Base-by-base conservation (phyloP, 2,113 vertebrate species). In the Formicarius rufipectus region DNA sequence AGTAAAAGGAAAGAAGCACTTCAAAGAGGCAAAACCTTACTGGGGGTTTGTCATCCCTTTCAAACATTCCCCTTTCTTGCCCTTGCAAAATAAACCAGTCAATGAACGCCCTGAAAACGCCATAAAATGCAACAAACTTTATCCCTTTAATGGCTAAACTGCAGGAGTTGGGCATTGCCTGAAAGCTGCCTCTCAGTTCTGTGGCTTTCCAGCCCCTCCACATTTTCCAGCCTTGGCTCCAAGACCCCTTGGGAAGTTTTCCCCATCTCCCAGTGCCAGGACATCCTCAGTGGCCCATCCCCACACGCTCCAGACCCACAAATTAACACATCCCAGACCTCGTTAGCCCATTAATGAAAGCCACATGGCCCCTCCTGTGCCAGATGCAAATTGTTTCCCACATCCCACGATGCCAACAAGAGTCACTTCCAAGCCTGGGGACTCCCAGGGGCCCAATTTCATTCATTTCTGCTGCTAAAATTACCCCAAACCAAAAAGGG, bases 321-420 rank as follows among this genome's bases (percentile, higher is more conserved):
- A 95, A 93, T 91, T 93, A 93, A 28, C 87, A 88, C 91, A 67
- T 88, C 63, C 2, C 4, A 56, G 47, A 60, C 37, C 37, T 76
- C 28, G n/a, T 72, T 66, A 84, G 37, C 87, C 75, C 93, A 91
- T 95, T 93, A 95, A 91, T 1, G 7, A 81, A 45, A 84, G 56
- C 7, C 94, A 95, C 87, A 88, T 95, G 94, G 63, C 69, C 77
- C 60, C 87, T 83, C 31, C 73, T 24, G 22, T 84, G 64, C 75
- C 69, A 80, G 72, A 88, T 88, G 94, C 59, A 91, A 91, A 95
- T 93, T 67, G 52, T 76, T 90, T 88, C 87, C 84, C 87, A 84
- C 87, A 52, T 91, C 58, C 35, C 47, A 31, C 56, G 40, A 42
- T 72, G 87, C 87, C 74, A 90, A 62, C 35, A 50, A 40, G 37